Percentiles rank a stretch among this genome's conserved stretches.
Evolutionary conservation across 2,113 vertebrate genomes (phyloP).

Genomic region (Leucopternis melanops): DNA sequence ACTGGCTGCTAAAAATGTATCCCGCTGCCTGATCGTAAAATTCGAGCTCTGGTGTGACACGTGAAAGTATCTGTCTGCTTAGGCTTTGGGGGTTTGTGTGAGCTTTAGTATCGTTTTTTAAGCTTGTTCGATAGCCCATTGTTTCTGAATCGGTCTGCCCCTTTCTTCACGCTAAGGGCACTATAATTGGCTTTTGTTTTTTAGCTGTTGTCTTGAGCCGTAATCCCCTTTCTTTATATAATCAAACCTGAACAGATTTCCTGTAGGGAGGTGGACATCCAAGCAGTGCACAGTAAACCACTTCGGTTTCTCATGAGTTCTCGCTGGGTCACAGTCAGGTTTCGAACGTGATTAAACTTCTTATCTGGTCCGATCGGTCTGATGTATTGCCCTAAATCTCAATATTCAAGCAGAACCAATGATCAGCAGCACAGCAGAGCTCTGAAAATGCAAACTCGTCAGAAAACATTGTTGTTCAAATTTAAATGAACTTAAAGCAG

Average conservation of each 20-base stretch:
- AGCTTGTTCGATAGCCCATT: background rate
- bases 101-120: background rate
- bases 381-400: background rate
- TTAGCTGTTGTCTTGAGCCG: background rate
- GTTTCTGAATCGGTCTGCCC: background rate
- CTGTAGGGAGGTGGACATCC: background rate
- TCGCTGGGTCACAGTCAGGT: background rate
- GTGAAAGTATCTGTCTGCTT: background rate
- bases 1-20: background rate
- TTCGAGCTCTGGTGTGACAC: background rate
- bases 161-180: background rate
- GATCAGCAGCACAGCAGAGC: background rate
- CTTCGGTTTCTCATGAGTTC: background rate
- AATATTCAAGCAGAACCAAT: background rate
- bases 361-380: background rate
- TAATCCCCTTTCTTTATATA: constrained; percentile 5
- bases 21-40: background rate
- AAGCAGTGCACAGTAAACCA: background rate
- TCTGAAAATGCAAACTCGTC: background rate
- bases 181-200: constrained; percentile 1
- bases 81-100: background rate
- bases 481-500: background rate
- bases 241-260: background rate
- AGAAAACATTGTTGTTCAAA: background rate
- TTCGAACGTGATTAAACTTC: background rate